phyloP scores from a whole-genome alignment of 2,113 vertebrate genomes.

The Emydura subglobosa region DNA sequence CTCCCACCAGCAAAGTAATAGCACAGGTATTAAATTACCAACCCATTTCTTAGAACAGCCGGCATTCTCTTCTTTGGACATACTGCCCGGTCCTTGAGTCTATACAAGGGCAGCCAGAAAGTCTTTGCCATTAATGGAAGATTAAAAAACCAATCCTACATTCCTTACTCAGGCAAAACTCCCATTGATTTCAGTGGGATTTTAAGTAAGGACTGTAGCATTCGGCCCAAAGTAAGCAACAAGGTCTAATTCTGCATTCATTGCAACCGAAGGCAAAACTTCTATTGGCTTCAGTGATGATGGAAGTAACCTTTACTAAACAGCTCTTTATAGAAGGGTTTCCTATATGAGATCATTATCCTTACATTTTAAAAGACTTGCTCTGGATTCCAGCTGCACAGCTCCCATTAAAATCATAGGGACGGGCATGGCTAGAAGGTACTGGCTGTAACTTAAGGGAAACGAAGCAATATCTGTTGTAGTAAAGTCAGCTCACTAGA shows the following conservation, averaged over 20 bases:
- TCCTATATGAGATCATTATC: background rate
- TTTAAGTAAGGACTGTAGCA: rapidly evolving
- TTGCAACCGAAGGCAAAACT: background rate
- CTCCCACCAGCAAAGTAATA: background rate
- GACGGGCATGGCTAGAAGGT: background rate
- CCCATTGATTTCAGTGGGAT: rapidly evolving
- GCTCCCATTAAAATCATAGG: background rate
- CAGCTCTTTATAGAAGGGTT: background rate
- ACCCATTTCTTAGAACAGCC: background rate
- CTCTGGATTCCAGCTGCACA: background rate
- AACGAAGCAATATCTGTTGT: background rate
- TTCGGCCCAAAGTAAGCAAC: background rate
- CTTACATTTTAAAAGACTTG: background rate
- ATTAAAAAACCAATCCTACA: rapidly evolving
- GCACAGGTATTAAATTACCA: background rate
- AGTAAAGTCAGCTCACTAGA: background rate
- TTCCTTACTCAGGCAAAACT: rapidly evolving
- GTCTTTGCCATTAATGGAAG: rapidly evolving
- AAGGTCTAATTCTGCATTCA: background rate
- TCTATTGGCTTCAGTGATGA: background rate
- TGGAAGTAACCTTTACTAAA: background rate
- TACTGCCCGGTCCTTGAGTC: rapidly evolving
- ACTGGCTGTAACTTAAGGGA: background rate
- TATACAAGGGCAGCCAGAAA: background rate
- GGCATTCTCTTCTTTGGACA: background rate